Base-by-base conservation (phyloP, 2,113 vertebrate genomes). In the Vulpes vulpes region DNA sequence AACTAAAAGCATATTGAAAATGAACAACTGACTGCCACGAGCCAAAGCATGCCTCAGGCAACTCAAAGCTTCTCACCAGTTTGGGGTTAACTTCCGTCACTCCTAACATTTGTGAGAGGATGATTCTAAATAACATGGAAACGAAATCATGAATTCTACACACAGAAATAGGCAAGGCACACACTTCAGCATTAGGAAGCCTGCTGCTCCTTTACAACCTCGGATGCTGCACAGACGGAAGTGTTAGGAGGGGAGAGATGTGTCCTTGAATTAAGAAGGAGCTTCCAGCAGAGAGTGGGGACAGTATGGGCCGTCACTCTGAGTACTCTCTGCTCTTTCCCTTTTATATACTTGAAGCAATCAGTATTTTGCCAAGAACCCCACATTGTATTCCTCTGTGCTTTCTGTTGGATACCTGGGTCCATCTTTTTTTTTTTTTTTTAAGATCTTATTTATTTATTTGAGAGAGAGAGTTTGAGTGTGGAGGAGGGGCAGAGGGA, bases 1-100 rank as follows among this genome's bases (percentile, higher is more conserved):
- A 96, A 97, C 97, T 92, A 78, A 97, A 97, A 96, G 95, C 96
- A 98, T 98, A 97, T 97, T 97, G 97, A 96, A 97, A 97, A 94
- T 32, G 96, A 97, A 96, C 95, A 96, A 74, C 81, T 89, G 96
- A 97, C 87, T 91, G 96, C 73, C 92, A 89, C 38, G 90, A 98
- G 92, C 95, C 32, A 78, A 96, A 96, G 96, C 95, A 76, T 38
- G 96, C 98, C 98, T 97, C 87, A 71, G 95, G 96, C 97, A 94
- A 94, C 94, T 95, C 84, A n/a, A 6, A 91, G 65, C 95, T 94
- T 95, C 95, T 67, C 80, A 88, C 87, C 92, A 87, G 92, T 87
- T 81, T 93, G 95, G 95, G 96, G 96, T 93, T 95, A 85, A 82
- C 90, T 96, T 84, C 87, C 32, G 0, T 91, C 91, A 43, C 71